Conservation (phyloP, 2,888 invertebrate species). For the Coelogynopora nodosa region DNA sequence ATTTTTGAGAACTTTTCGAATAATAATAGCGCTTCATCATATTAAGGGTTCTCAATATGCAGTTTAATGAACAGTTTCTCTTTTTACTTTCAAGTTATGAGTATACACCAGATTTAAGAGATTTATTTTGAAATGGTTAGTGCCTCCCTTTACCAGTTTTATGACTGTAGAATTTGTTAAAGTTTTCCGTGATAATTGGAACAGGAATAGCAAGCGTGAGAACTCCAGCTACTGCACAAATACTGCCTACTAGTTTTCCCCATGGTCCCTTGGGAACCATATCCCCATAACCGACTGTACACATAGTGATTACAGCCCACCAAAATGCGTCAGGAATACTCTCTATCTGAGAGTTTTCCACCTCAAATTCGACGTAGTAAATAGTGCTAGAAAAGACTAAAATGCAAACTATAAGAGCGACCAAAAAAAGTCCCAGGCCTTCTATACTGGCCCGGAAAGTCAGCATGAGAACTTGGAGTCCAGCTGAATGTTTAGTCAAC, state of each 20-base stretch:
- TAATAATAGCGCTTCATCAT: too few relatives aligned
- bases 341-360: slow-evolving; percentile 57
- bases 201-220: slow-evolving; percentile 61
- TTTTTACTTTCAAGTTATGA: too few relatives aligned
- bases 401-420: slow-evolving; percentile 63
- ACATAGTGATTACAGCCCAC: slow-evolving; percentile 63
- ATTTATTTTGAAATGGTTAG: too few relatives aligned
- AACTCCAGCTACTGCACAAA: slow-evolving; percentile 60
- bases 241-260: slow-evolving; percentile 59
- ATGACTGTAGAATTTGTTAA: slow-evolving; percentile 60
- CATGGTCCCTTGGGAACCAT: slow-evolving; percentile 58
- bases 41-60: too few relatives aligned
- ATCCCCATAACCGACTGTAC: slow-evolving; percentile 61
- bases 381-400: slow-evolving; percentile 63
- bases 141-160: slow-evolving; percentile 37
- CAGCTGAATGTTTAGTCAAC: slow-evolving; percentile 64
- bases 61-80: too few relatives aligned
- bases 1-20: too few relatives aligned
- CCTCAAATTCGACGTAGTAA: slow-evolving; percentile 63
- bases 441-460: slow-evolving; percentile 64
- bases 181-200: slow-evolving; percentile 60
- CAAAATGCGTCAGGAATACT: slow-evolving; percentile 62
- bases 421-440: slow-evolving; percentile 62
- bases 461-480: slow-evolving; percentile 64
- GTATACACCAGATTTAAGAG: too few relatives aligned